Base-by-base conservation (phyloP, 2,113 vertebrate genomes). In the Microcebus tavaratra region DNA sequence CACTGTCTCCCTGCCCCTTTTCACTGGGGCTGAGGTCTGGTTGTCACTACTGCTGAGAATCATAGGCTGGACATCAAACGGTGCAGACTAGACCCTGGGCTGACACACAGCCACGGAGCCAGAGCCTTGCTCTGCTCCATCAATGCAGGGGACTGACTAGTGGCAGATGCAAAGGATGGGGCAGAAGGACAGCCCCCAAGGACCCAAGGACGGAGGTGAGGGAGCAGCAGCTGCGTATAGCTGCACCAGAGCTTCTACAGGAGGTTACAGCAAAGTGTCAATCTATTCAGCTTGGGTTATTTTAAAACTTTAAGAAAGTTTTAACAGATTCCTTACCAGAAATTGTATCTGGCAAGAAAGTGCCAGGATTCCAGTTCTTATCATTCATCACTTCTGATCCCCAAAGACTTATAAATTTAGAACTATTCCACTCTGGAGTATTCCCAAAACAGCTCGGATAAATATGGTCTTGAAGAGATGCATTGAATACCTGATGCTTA, bases 341-440 rank as follows among this genome's bases (percentile, higher is more conserved):
- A 97, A 99, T 98, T 45, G 99, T 99, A 96, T 99, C 99, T 68
- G 99, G 99, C 97, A 99, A 98, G 98, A 99, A 99, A 59, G 99
- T 98, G 96, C 99, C 99, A 78, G 99, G 99, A 98, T 99, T 99
- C 99, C 99, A 99, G 99, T 99, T 99, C 98, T 99, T 99, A 97
- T 99, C 99, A 97, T 98, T 99, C 99, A 99, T 99, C 98, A 99
- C 98, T 96, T 99, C 99, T 92, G 99, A 99, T 89, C 99, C 99
- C 99, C 99, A 99, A 92, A 99, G 99, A 98, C 99, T 99, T 98
- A 99, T 99, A 96, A 99, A 99, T 98, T 99, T 99, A 61, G 99
- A 99, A 97, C 99, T 99, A 98, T 99, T 99, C 99, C 99, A 99
- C 98, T 99, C 99, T 79, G 99, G 99, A 88, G 99, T 98, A 83